Percentiles rank a stretch among this genome's conserved stretches.
Evolutionary conservation across 2,888 invertebrate genomes (phyloP).

Genomic region (Mesochorus sp.): DNA sequence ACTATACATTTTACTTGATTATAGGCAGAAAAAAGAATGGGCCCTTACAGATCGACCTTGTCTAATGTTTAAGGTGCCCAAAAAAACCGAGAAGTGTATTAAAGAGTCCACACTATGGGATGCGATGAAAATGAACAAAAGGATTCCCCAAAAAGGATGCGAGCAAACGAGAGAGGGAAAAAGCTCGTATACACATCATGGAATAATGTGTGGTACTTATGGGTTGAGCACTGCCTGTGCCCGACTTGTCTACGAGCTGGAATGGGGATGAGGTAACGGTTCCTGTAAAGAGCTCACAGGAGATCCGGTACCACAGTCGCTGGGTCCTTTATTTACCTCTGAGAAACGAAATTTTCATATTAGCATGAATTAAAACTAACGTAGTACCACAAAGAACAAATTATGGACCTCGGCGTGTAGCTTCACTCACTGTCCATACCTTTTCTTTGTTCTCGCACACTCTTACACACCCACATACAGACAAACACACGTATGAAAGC

Average conservation of each 20-base stretch:
- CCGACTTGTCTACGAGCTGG: constrained; percentile 26
- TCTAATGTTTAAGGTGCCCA: background rate
- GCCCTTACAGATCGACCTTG: background rate
- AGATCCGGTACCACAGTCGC: constrained; percentile 49
- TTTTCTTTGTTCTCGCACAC: constrained; percentile 9
- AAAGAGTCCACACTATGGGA: background rate
- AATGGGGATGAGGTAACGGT: constrained; percentile 29
- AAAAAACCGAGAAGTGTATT: background rate
- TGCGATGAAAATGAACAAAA: constrained; percentile 40
- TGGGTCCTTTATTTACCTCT: constrained; percentile 38
- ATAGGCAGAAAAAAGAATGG: background rate
- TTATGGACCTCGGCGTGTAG: constrained; percentile 31
- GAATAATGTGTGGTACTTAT: constrained; percentile 20
- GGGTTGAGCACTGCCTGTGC: constrained; percentile 21
- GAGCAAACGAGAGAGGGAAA: constrained; percentile 14
- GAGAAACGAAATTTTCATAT: constrained; percentile 55
- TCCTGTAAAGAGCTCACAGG: constrained; percentile 43
- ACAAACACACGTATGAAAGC: too few relatives aligned
- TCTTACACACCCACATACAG: background rate
- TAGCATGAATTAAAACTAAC: constrained; percentile 60
- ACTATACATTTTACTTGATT: background rate
- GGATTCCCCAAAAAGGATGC: constrained; percentile 27
- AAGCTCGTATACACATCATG: constrained; percentile 40
- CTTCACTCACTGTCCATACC: constrained; percentile 39
- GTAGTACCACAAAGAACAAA: constrained; percentile 58